phyloP scores from a whole-genome alignment of 2,113 vertebrate species.

The Oncorhynchus masou region DNA sequence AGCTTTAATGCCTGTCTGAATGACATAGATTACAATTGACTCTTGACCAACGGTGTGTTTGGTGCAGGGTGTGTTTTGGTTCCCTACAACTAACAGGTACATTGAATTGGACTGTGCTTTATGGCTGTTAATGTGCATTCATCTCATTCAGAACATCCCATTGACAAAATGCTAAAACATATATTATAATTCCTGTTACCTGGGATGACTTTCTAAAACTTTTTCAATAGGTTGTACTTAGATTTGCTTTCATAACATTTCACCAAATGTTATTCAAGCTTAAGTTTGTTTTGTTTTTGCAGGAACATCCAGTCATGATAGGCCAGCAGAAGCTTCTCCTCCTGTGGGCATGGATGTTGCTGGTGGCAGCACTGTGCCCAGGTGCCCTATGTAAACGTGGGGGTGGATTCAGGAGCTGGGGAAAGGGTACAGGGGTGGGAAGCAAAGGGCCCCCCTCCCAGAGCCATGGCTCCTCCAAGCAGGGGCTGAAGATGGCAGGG shows the following conservation, averaged over 20 bases:
- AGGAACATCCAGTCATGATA: constrained; percentile 50
- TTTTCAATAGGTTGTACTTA: not conserved
- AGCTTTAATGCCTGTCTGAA: constrained; percentile 32
- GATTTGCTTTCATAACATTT: not conserved
- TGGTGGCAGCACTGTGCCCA: constrained; percentile 58
- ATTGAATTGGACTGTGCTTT: not conserved
- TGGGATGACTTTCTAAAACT: not conserved
- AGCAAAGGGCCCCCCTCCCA: constrained; percentile 44
- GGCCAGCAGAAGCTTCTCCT: constrained; percentile 52
- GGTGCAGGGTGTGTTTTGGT: not conserved
- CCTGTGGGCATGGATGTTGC: constrained; percentile 63
- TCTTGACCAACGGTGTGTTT: not conserved
- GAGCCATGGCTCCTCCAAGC: constrained; percentile 51
- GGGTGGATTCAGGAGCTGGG: constrained; percentile 25
- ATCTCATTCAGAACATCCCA: not conserved
- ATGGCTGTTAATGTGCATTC: not conserved
- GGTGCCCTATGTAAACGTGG: constrained; percentile 50
- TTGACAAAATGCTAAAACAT: too few species aligned
- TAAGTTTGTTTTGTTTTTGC: constrained; percentile 9
- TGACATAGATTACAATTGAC: not conserved
- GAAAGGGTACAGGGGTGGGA: constrained; percentile 28
- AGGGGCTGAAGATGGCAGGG: constrained; percentile 69
- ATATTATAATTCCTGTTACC: not conserved
- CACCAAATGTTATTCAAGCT: not conserved
- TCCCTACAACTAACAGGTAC: not conserved